phyloP scores from a whole-genome alignment of 2,113 vertebrate genomes.

The Archilochus colubris region DNA sequence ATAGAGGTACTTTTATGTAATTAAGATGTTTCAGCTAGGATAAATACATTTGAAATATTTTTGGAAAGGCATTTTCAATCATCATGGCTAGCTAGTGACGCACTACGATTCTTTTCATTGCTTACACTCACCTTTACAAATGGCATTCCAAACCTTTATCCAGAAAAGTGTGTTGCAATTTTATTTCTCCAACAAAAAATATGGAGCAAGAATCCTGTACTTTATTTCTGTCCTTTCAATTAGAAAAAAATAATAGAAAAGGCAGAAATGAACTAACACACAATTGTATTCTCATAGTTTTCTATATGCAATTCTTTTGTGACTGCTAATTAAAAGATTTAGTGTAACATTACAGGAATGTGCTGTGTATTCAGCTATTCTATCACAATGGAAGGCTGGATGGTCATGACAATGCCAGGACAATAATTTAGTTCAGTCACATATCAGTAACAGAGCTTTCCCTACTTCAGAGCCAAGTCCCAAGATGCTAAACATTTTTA shows the following conservation, averaged over 20 bases:
- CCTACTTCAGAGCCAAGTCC: not conserved
- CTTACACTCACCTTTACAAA: conserved; percentile 38
- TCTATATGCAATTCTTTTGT: not conserved
- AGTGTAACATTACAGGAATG: not conserved
- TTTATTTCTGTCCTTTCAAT: conserved; percentile 41
- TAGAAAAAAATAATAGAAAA: conserved; percentile 11
- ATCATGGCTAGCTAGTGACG: not conserved
- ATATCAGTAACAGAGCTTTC: not conserved
- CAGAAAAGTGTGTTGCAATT: not conserved
- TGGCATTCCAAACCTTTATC: not conserved
- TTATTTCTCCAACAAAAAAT: not conserved
- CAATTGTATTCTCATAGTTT: conserved; percentile 40
- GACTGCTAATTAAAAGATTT: not conserved
- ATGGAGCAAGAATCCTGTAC: not conserved
- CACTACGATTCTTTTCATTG: not conserved
- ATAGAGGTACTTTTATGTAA: not conserved
- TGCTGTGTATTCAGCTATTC: not conserved
- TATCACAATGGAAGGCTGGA: not conserved
- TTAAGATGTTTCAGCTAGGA: not conserved
- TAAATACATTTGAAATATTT: not conserved
- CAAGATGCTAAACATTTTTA: not conserved
- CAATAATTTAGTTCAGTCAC: not conserved
- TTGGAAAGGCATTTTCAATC: not conserved
- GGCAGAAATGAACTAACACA: conserved; percentile 42
- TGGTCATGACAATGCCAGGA: not conserved